Conservation (phyloP, 2,113 vertebrate genomes). For the Bujurquina vittata region DNA sequence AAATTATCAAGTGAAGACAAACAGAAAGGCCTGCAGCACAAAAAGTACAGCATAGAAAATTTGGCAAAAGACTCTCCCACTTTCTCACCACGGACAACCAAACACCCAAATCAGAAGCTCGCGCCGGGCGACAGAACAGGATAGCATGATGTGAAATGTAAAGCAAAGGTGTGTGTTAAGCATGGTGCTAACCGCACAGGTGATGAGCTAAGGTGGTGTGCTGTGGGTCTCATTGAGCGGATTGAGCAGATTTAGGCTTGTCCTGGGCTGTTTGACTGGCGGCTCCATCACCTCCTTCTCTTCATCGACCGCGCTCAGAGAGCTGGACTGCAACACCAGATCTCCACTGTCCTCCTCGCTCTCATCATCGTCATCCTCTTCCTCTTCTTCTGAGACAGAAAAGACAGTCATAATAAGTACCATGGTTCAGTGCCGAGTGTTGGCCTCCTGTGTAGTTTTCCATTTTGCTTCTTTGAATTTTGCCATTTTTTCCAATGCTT, state of each 20-base stretch:
- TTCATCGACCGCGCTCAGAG: constrained; percentile 71
- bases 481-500: background rate
- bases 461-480: background rate
- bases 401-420: background rate
- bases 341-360: constrained; percentile 88
- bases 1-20: constrained; percentile 25
- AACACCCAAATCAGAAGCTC: constrained; percentile 25
- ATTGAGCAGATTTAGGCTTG: constrained; percentile 66
- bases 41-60: constrained; percentile 30
- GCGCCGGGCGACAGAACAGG: background rate
- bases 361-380: constrained; percentile 91
- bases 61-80: constrained; percentile 29
- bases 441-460: background rate
- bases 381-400: constrained; percentile 68
- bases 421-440: background rate
- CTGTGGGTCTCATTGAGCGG: constrained; percentile 41
- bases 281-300: constrained; percentile 84
- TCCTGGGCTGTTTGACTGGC: constrained; percentile 85
- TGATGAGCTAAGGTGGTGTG: constrained; percentile 37
- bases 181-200: background rate
- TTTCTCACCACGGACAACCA: constrained; percentile 13
- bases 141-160: constrained; percentile 36
- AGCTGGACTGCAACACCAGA: constrained; percentile 78
- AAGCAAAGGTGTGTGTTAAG: background rate
- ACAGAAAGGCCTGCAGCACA: constrained; percentile 31